phyloP scores from a whole-genome alignment of 2,113 vertebrate species.

The Nerophis ophidion region DNA sequence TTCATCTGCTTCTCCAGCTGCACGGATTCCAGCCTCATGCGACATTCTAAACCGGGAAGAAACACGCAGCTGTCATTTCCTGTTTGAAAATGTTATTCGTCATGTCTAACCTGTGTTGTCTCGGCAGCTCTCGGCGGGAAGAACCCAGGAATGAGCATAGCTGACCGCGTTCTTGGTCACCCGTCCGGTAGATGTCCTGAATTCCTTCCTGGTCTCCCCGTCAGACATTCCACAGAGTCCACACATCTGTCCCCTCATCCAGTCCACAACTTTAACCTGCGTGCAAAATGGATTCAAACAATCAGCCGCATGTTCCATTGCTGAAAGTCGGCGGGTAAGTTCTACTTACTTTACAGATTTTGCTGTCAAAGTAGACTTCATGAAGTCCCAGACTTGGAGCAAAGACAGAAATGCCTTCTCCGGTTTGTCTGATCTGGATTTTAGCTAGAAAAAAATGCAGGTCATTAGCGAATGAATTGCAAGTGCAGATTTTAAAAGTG shows the following conservation, averaged over 20 bases:
- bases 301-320: neutral
- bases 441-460: conserved; percentile 28
- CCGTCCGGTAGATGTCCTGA: conserved; percentile 62
- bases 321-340: neutral
- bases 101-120: conserved; percentile 42
- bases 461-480: neutral
- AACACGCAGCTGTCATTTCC: neutral
- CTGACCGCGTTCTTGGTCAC: conserved; percentile 62
- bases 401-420: conserved; percentile 44
- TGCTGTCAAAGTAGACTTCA: conserved; percentile 56
- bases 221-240: conserved; percentile 78
- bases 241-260: conserved; percentile 77
- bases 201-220: conserved; percentile 72
- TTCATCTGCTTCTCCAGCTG: conserved; percentile 58
- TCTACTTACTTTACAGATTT: conserved; percentile 44
- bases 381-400: conserved; percentile 55
- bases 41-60: conserved; percentile 60
- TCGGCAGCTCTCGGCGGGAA: conserved; percentile 66
- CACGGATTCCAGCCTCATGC: conserved; percentile 61
- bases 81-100: neutral
- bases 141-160: conserved; percentile 76
- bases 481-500: neutral
- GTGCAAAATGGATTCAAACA: conserved; percentile 4
- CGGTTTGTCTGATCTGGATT: conserved; percentile 46
- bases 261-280: conserved; percentile 73